Evolutionary conservation across 2,888 invertebrate genomes (phyloP), one percentile per base, ranked within the genome.

Genomic region (Spodoptera exigua): DNA sequence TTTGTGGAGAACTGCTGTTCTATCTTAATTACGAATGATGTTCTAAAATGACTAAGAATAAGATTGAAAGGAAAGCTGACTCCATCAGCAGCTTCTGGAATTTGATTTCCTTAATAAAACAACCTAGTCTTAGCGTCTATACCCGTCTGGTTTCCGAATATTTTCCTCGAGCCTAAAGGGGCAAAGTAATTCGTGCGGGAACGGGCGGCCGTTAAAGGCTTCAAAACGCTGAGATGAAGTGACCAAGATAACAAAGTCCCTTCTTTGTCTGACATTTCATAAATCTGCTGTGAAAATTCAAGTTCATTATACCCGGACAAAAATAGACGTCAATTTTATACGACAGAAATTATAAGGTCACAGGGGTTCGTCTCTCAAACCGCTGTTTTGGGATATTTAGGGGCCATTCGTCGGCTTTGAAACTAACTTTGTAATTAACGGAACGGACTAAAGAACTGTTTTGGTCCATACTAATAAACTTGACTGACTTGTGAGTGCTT

Each of bases 361-460:
- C 27, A 27, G 48, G 60, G 46, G 49, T 64, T 64, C 21, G 52
- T 41, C 40, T 32, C 27, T 32, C 41, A 49, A 53, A 34, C 62
- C 39, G 16, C 36, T 55, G 55, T 55, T 62, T 45, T 10, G 16
- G 37, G 41, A 44, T 62, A 39, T 73, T 66, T 44, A 49, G 34
- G 39, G 37, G 11, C 44, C 14, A 44, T 44, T 39, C 46, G 35
- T 63, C 65, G 53, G 57, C 65, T 64, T 71, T 59, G 53, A 49
- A 68, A 54, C 60, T 54, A 72, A 69, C 75, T 75, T 72, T n/a
- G 53, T 63, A 70, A 70, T 63, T 75, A 72, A 57, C 53, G 34
- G 45, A 64, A 52, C 40, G 46, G 51, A 7, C 48, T 48, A 44
- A 60, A 69, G 57, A 58, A 61, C 47, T 54, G 65, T 45, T 61